Evolutionary conservation across 2,113 vertebrate species (phyloP).

Genomic region (Dicentrarchus labrax): DNA sequence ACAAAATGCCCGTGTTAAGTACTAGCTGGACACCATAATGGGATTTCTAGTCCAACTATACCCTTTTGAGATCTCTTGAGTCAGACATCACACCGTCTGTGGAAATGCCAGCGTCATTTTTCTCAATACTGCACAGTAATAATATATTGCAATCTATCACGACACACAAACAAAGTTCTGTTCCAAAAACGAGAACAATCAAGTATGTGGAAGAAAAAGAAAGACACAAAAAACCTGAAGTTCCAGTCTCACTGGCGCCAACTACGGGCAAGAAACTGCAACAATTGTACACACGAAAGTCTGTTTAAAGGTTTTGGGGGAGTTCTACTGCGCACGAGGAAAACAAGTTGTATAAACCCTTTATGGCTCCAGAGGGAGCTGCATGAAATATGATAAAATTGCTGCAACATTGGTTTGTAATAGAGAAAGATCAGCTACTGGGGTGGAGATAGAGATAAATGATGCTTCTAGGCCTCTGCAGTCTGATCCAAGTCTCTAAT

Average conservation of each 20-base stretch:
- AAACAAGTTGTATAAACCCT: background rate
- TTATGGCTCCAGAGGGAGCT: background rate
- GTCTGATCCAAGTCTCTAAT: background rate
- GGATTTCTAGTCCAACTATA: constrained; percentile 10
- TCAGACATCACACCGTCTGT: background rate
- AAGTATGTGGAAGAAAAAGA: background rate
- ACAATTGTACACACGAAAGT: background rate
- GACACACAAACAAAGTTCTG: constrained; percentile 34
- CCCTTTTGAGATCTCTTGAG: background rate
- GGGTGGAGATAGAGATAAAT: background rate
- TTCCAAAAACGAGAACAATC: constrained; percentile 29
- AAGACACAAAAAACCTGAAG: background rate
- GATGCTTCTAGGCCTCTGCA: background rate
- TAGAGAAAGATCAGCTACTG: background rate
- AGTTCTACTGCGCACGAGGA: background rate
- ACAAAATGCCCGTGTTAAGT: constrained; percentile 35
- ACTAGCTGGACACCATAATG: background rate
- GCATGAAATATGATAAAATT: background rate
- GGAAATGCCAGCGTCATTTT: background rate
- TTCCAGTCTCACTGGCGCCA: background rate
- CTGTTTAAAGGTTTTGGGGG: background rate
- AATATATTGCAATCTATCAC: constrained; percentile 13
- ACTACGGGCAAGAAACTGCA: background rate
- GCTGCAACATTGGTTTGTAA: no score
- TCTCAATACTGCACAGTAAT: constrained; percentile 59